A percentile compares a stretch with the other conserved stretches of the same genome.
These are phyloP conservation scores for human (Homo sapiens) DNA, from an alignment of 2,113 vertebrate species.

Conservation along the genomic window GRCh38 chr11:90355501-90356000, in stretches of 20 bases:
- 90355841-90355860: background rate
- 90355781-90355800: background rate
- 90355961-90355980: background rate
- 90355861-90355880: background rate
- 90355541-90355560: background rate
- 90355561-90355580: background rate
- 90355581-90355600: background rate
- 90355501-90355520: background rate
- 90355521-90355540: background rate
- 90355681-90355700: background rate
- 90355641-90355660: background rate
- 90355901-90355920: constrained; percentile 3
- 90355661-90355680: too few species aligned
- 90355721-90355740: background rate
- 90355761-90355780: background rate
- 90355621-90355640: background rate
- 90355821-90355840: background rate
- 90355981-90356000: constrained; percentile 44
- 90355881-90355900: background rate
- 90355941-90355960: background rate
- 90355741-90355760: background rate
- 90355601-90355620: background rate
- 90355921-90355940: background rate
- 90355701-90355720: background rate
- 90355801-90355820: background rate